Evolutionary conservation across 2,888 invertebrate species (phyloP), one percentile per base, ranked within the genome.

Genomic region (Drosophila subsilvestris): DNA sequence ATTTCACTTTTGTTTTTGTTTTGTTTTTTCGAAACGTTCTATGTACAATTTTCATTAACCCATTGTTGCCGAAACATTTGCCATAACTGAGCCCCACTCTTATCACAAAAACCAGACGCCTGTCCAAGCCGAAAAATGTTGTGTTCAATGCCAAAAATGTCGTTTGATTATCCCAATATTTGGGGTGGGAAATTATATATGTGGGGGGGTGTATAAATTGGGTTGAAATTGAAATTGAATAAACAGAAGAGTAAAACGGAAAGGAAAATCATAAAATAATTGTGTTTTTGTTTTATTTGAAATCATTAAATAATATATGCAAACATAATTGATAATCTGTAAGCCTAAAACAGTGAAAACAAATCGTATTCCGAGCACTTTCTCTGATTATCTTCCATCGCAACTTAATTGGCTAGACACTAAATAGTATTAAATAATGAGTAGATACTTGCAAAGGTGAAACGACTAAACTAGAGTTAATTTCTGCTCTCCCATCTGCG

Each of bases 61-160:
- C 60, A 44, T 50, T 53, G 44, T 65, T 78, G 75, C 78, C 84
- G 54, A 80, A 80, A 80, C 47, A 59, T 79, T 76, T 65, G 42
- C 65, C 44, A 45, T 47, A 63, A 72, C 73, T 58, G 76, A 83
- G 84, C 84, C 68, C 51, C 70, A 54, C 53, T 70, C 14, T 27
- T 84, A 86, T 86, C 87, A 86, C 82, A 87, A 83, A 77, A 87
- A 77, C 75, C 79, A 79, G 82, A 87, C 85, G 87, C 81, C 66
- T 80, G 81, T 77, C 79, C 79, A 75, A 74, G 84, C 75, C 87
- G 75, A 79, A 79, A 79, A 65, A 56, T 45, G 47, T 18, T 47
- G 58, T 50, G 67, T 73, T 44, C 67, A 56, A 65, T 79, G 79
- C 79, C 79, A 63, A 74, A 75, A 69, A 51, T 32, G 51, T 75